Base-by-base conservation (phyloP, 2,888 invertebrate species). In the Nomada ferruginata region DNA sequence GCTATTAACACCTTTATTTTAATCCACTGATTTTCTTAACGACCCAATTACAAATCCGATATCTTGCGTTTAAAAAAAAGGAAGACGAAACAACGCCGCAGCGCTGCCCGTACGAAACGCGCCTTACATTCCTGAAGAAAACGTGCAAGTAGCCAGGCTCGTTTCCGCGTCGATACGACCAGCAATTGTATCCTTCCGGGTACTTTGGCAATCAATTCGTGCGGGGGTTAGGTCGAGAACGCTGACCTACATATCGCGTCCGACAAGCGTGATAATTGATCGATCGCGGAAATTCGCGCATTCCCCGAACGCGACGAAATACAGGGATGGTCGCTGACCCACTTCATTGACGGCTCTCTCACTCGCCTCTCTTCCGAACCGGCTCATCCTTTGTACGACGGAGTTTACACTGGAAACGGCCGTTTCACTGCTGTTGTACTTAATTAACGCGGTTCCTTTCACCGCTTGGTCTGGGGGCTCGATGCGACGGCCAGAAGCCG, bases 371-470 rank as follows among this genome's bases (percentile, higher is more conserved):
- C 85, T 79, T 77, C 76, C 61, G 76, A 76, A 65, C 71, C 74
- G 75, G 82, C 66, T 65, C 63, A 68, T 75, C 88, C 85, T 88
- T 88, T 88, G 83, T 88, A 83, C 76, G 52, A 23, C 26, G n/a
- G 64, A 77, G 85, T 86, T 86, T 79, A 87, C 84, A 84, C 71
- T 76, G 76, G 76, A 71, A 68, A 77, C 79, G 63, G 83, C 70
- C 83, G 85, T 81, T 82, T 83, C 78, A 59, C 71, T 79, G 76
- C 76, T 79, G 78, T 77, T 79, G 85, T 84, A 85, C 84, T 88
- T 89, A 88, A 90, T 90, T 90, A 90, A 89, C 87, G 82, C 75
- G 76, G 80, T 87, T 88, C 85, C 90, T 87, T 90, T 90, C 87
- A 87, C 55, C 74, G 71, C 61, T 42, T 53, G 75, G 70, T 29